These are phyloP conservation scores for Myotis findleyi DNA, from an alignment of 2,797 vertebrate species.

Conservation along the genomic window DNA sequence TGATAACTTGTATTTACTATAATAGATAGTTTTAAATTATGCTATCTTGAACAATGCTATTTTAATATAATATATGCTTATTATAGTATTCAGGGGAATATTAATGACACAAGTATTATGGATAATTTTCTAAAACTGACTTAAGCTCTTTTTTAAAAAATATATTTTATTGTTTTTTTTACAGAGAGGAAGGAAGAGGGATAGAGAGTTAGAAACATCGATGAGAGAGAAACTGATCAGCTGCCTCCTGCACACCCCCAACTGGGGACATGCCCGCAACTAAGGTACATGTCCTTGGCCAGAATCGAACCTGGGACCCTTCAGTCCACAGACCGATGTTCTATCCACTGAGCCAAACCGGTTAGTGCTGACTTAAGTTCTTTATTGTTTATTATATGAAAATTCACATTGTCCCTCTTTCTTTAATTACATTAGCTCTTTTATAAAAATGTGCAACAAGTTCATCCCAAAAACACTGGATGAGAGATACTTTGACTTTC, in stretches of 20 bases:
- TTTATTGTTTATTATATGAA: neutral
- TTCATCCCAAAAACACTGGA: neutral
- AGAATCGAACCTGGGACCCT: too few species aligned
- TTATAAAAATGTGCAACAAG: neutral
- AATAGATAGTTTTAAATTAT: neutral
- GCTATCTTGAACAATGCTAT: neutral
- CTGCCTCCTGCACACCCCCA: too few species aligned
- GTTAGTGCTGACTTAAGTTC: neutral
- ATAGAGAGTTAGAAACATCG: too few species aligned
- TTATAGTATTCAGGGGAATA: neutral
- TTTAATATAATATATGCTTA: neutral
- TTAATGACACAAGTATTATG: neutral
- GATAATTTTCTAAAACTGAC: neutral
- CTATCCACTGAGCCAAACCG: too few species aligned
- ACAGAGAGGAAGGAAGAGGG: too few species aligned
- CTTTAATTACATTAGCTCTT: conserved; percentile 4
- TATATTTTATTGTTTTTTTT: too few species aligned
- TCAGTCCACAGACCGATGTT: too few species aligned
- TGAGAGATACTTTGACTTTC: conserved; percentile 26
- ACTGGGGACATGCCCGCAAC: too few species aligned
- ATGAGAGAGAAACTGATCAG: too few species aligned
- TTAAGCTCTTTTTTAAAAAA: neutral
- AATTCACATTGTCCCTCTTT: neutral
- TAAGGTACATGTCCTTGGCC: too few species aligned
- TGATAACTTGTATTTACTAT: neutral